A percentile compares a stretch with the other conserved stretches of the same genome.
phyloP scores from a whole-genome alignment of 1,140 invertebrate species.

The Bombus confusus region DNA sequence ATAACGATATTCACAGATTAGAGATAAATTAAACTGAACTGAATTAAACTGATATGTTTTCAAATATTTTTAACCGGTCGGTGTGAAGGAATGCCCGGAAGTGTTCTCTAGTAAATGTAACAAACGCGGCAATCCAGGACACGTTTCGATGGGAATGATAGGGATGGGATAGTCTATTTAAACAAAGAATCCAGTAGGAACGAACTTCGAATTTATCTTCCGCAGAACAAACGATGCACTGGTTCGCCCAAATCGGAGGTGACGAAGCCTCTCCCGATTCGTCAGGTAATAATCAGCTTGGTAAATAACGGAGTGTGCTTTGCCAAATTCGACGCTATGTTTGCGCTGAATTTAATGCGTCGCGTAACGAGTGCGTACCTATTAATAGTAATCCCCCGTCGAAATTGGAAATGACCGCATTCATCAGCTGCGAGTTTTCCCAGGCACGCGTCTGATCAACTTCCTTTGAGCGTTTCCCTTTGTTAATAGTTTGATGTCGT shows the following conservation, averaged over 20 bases:
- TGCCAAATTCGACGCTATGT: conserved; percentile 22
- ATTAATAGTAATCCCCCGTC: conserved; percentile 40
- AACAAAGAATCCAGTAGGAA: conserved; percentile 30
- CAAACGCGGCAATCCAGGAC: neutral
- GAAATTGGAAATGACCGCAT: conserved; percentile 45
- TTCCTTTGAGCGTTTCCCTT: neutral
- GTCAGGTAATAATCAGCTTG: conserved; percentile 74
- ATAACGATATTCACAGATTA: too few species aligned
- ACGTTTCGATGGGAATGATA: neutral
- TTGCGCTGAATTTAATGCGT: conserved; percentile 29
- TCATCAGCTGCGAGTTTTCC: conserved; percentile 3
- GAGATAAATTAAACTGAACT: too few species aligned
- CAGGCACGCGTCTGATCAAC: neutral
- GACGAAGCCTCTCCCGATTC: conserved; percentile 71
- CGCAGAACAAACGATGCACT: conserved; percentile 81
- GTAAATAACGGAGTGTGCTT: conserved; percentile 47
- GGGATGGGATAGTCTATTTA: neutral
- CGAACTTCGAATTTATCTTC: conserved; percentile 66
- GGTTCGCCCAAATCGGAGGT: conserved; percentile 80
- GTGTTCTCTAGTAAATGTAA: neutral
- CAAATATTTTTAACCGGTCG: neutral
- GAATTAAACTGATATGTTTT: neutral
- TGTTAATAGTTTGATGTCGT: neutral
- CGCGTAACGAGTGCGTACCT: conserved; percentile 30
- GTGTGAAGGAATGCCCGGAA: neutral